Base-by-base conservation (phyloP, 2,888 invertebrate genomes). In the Dascillus cervinus region DNA sequence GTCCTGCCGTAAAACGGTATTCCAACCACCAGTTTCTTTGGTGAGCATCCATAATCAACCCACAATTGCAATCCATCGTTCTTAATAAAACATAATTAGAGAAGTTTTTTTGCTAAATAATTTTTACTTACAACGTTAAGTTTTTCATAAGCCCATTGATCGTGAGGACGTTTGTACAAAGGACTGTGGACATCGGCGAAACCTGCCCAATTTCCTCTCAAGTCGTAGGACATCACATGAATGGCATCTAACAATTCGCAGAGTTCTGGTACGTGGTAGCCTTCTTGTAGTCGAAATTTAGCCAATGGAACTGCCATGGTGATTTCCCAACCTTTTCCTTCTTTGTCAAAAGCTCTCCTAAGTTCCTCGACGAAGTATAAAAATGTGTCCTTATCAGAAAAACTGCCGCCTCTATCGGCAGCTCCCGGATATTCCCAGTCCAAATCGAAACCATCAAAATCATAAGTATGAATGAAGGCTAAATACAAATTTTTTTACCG, bases 391-490 rank as follows among this genome's bases (percentile, higher is more conserved):
- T 88, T 89, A 62, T 91, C 90, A 6, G 82, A 76, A 62, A 77
- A 88, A 32, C 75, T 79, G 19, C 90, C 90, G 4, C 87, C 87
- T 14, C 90, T 75, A 61, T 90, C 90, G 0, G 86, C 76, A 0
- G 90, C 90, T 1, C 84, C 89, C 1, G 90, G 89, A 57, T 90
- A 90, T 62, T 90, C 90, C 89, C 90, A 90, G 56, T 90, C 89
- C 50, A 89, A 69, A 56, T 90, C 89, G 52, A 90, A 77, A 0
- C 89, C 89, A 53, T 89, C 88, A 46, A 90, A 90, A 12, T 74
- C 66, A 55, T 87, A 88, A 51, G 78, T 69, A 29, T 79, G 68
- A 69, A 90, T 74, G 56, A 85, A 87, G 43, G 72, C 79, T 82
- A 56, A 2, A 46, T 4, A 17, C 17, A 17, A 6, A 17, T 6